Percentiles rank a stretch among this genome's conserved stretches.
Evolutionary conservation across 2,888 invertebrate species (phyloP).

Genomic region (Megastigmus dorsalis): DNA sequence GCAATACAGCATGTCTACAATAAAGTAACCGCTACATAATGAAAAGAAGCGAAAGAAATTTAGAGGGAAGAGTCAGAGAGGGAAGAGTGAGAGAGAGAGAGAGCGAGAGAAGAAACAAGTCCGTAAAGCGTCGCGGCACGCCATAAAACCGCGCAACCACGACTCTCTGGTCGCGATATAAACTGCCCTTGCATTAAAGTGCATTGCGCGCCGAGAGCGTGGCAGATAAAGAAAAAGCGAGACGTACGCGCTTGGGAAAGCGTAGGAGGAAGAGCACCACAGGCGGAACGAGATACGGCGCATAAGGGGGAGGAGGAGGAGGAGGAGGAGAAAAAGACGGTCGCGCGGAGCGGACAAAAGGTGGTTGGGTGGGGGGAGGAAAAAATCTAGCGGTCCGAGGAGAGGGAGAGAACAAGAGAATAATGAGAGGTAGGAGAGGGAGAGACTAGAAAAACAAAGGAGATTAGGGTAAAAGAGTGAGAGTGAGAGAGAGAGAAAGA

Average conservation of each 20-base stretch:
- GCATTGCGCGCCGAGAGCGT: neutral
- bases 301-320: neutral
- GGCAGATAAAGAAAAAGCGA: constrained; percentile 2
- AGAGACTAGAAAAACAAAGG: neutral
- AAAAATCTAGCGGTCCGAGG: neutral
- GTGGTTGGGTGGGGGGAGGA: neutral
- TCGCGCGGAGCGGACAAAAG: neutral
- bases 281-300: neutral
- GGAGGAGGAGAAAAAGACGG: constrained; percentile 5
- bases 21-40: too few relatives aligned
- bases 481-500: neutral
- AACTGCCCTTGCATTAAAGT: constrained; percentile 31
- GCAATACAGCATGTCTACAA: too few relatives aligned
- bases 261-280: neutral
- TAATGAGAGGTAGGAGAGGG: constrained; percentile 6
- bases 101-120: neutral
- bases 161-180: constrained; percentile 11
- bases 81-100: neutral
- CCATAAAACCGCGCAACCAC: constrained; percentile 33
- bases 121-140: constrained; percentile 35
- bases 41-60: too few relatives aligned
- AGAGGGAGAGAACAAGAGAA: constrained; percentile 17
- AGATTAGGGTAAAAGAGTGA: constrained; percentile 3
- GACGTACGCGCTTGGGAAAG: too few relatives aligned
- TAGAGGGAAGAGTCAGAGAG: too few relatives aligned